phyloP scores from a whole-genome alignment of 2,113 vertebrate genomes.

The Poicephalus meyeri region DNA sequence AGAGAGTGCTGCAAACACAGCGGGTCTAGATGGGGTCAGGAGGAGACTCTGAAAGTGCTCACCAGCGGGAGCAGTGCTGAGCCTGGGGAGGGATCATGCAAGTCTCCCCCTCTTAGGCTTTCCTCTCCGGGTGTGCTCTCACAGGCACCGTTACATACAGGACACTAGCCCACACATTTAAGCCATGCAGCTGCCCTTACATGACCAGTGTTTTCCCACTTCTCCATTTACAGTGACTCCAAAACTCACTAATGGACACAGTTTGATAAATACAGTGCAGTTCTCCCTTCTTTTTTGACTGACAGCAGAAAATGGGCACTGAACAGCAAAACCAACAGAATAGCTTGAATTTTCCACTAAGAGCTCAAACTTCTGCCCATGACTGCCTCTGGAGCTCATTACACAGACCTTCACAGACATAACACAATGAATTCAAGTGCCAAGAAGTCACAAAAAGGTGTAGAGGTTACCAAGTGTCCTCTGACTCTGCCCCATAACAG shows the following conservation, averaged over 20 bases:
- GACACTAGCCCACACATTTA: background rate
- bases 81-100: background rate
- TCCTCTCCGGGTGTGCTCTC: background rate
- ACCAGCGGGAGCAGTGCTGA: background rate
- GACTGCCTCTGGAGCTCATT: no score
- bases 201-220: background rate
- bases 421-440: no score
- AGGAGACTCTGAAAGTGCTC: background rate
- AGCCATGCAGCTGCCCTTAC: background rate
- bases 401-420: no score
- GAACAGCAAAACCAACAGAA: background rate
- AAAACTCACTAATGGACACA: background rate
- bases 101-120: background rate
- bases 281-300: background rate
- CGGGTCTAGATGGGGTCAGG: background rate
- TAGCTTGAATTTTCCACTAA: no score
- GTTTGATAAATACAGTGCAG: background rate
- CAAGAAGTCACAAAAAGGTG: no score
- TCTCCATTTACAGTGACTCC: background rate
- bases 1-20: background rate
- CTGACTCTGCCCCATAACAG: no score
- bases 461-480: no score
- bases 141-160: background rate
- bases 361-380: no score
- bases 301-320: background rate